A percentile compares a stretch with the other conserved stretches of the same genome.
Conservation (phyloP, 2,888 invertebrate species). For the Resseliella maxima region DNA sequence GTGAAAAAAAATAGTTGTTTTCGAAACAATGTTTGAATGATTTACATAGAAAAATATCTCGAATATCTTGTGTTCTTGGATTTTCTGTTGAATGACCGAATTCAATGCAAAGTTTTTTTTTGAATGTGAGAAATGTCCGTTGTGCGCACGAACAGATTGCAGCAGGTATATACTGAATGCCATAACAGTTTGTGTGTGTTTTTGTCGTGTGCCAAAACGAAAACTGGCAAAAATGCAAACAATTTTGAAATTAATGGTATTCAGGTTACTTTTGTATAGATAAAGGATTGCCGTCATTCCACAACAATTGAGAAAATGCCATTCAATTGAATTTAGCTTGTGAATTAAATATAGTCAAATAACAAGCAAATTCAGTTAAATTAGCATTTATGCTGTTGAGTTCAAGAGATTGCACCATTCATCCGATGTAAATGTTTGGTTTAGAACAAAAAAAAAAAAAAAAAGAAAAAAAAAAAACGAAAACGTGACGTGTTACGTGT, state of each 20-base stretch:
- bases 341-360: neutral
- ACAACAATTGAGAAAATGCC: neutral
- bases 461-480: too few species aligned
- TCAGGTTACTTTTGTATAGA: neutral
- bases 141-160: neutral
- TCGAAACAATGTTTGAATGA: neutral
- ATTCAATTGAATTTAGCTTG: conserved; percentile 8
- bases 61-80: neutral
- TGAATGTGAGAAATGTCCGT: neutral
- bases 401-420: neutral
- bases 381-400: neutral
- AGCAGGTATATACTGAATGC: conserved; percentile 19
- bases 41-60: neutral
- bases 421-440: neutral
- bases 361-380: neutral
- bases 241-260: neutral
- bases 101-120: neutral
- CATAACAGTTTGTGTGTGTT: neutral
- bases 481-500: too few species aligned
- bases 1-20: conserved; percentile 1
- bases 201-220: neutral
- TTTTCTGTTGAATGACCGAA: neutral
- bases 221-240: neutral
- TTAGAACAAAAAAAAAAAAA: neutral
- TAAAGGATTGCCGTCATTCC: neutral